Evolutionary conservation across 2,888 invertebrate genomes (phyloP).

Genomic region (Aphidius colemani): DNA sequence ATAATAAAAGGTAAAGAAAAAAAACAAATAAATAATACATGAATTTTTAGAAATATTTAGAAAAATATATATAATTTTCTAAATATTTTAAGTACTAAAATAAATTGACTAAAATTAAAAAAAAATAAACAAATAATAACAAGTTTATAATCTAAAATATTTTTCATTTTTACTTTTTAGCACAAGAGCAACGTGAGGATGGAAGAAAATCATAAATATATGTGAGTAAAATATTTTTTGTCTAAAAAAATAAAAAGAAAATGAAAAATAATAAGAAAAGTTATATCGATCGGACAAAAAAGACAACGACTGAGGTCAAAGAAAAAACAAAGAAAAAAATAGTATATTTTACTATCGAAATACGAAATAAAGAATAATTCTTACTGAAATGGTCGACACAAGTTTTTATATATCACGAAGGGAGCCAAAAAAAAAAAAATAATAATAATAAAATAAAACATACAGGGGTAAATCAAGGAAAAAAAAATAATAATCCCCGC

Average conservation of each 20-base stretch:
- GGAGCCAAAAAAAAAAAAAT: slow-evolving; percentile 12
- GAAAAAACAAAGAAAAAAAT: slow-evolving; percentile 20
- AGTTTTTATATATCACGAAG: slow-evolving; percentile 1
- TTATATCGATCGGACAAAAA: neutral
- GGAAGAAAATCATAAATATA: neutral
- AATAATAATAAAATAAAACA: neutral
- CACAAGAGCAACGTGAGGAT: too few species aligned
- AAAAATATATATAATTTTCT: neutral
- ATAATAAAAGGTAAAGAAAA: neutral
- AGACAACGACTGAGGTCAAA: slow-evolving; percentile 15
- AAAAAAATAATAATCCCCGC: neutral
- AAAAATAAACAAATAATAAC: neutral
- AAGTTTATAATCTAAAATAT: too few species aligned
- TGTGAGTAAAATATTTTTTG: too few species aligned
- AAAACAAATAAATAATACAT: slow-evolving; percentile 6
- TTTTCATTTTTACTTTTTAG: too few species aligned
- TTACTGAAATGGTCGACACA: neutral
- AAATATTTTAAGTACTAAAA: too few species aligned
- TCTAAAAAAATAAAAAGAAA: too few species aligned
- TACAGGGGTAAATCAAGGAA: neutral
- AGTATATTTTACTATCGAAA: slow-evolving; percentile 24
- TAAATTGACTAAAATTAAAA: neutral
- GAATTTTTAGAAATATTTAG: slow-evolving; percentile 3
- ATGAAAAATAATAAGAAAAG: neutral
- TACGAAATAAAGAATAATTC: slow-evolving; percentile 12